These are phyloP conservation scores for Scytalopus superciliaris DNA, from an alignment of 2,113 vertebrate species.

Conservation along the genomic window DNA sequence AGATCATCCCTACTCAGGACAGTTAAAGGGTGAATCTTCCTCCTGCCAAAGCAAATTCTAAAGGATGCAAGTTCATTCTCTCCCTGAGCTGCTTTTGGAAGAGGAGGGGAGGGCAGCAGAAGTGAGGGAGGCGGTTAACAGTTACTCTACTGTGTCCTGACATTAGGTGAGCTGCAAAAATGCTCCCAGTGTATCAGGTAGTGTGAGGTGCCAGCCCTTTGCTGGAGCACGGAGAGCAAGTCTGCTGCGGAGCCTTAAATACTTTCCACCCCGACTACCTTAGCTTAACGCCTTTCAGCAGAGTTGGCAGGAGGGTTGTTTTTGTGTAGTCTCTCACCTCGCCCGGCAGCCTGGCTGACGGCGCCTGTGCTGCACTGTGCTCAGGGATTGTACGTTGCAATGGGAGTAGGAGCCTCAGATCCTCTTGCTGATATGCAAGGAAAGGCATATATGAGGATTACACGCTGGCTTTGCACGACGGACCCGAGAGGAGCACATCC, in stretches of 20 bases:
- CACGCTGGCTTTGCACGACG: not conserved
- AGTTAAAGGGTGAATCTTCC: not conserved
- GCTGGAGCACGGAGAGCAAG: conserved; percentile 36
- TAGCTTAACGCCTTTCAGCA: conserved; percentile 56
- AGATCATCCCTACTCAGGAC: not conserved
- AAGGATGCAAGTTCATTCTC: conserved; percentile 2
- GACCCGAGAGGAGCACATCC: not conserved
- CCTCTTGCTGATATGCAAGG: conserved; percentile 27
- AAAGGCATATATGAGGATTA: not conserved
- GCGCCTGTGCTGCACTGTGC: not conserved
- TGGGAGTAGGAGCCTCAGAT: conserved; percentile 53
- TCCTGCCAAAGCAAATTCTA: not conserved
- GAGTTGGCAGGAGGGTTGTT: conserved; percentile 61
- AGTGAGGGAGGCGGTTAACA: conserved; percentile 13
- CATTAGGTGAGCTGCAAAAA: conserved; percentile 51
- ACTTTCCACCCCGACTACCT: conserved; percentile 53
- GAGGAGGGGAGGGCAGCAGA: conserved; percentile 9
- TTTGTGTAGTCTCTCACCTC: conserved; percentile 63
- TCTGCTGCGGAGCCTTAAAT: conserved; percentile 57
- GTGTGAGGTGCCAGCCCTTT: conserved; percentile 39
- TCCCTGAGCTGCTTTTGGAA: not conserved
- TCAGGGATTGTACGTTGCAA: not conserved
- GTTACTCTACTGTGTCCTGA: conserved; percentile 49
- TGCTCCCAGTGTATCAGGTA: conserved; percentile 56
- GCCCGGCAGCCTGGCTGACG: conserved; percentile 36